Evolutionary conservation across 2,888 invertebrate genomes (phyloP).

Genomic region (Eutolmus rufibarbis): DNA sequence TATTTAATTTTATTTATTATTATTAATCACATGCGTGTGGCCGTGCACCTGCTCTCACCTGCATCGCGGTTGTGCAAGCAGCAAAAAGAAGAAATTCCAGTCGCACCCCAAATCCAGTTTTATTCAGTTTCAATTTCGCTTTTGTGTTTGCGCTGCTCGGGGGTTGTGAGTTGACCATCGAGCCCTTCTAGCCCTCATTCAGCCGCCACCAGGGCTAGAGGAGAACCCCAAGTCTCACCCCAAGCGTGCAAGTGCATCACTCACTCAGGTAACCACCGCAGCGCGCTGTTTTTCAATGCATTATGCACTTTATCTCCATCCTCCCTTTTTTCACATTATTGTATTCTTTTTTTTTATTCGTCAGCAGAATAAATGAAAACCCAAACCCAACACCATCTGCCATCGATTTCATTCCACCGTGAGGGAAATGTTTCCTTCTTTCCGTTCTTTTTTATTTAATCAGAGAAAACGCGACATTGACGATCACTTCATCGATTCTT

Average conservation of each 20-base stretch:
- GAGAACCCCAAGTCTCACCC: slow-evolving; percentile 10
- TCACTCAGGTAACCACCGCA: slow-evolving; percentile 4
- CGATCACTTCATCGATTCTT: neutral
- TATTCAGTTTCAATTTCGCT: neutral
- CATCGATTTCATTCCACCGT: slow-evolving; percentile 15
- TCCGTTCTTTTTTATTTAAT: neutral
- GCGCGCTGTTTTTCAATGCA: neutral
- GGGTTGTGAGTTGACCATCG: neutral
- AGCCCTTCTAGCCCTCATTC: neutral
- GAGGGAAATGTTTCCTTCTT: slow-evolving; percentile 12
- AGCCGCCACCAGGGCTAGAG: neutral
- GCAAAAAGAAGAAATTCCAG: neutral
- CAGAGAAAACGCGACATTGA: slow-evolving; percentile 1
- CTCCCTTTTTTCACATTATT: neutral
- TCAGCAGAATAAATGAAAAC: slow-evolving; percentile 31
- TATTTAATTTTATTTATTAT: neutral
- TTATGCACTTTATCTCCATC: neutral
- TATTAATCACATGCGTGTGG: slow-evolving; percentile 29
- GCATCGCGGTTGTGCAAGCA: slow-evolving; percentile 16
- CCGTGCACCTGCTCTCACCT: slow-evolving; percentile 37
- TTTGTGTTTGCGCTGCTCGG: neutral
- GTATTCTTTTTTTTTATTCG: neutral
- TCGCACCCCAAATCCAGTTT: neutral
- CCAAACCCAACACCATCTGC: slow-evolving; percentile 33
- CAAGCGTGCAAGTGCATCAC: slow-evolving; percentile 33